Conservation (phyloP, 2,113 vertebrate genomes). For the Sylvicapra grimmia region DNA sequence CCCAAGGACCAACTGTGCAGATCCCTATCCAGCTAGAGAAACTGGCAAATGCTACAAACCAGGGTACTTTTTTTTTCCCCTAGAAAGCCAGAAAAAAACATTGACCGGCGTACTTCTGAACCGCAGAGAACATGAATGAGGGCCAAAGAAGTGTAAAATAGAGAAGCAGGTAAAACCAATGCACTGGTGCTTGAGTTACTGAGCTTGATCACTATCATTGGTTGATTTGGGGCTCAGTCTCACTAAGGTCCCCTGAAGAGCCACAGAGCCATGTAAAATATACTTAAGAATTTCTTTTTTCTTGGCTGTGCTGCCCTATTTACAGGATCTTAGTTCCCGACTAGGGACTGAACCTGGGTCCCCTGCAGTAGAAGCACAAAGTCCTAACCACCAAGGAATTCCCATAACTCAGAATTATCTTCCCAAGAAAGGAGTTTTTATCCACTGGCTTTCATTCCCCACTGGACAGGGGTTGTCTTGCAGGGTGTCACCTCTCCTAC, state of each 20-base stretch:
- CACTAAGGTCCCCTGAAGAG: not conserved
- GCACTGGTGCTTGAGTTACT: not conserved
- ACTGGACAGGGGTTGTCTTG: not conserved
- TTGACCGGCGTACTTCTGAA: not conserved
- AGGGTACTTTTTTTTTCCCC: not conserved
- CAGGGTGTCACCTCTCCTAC: not conserved
- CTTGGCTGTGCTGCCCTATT: not conserved
- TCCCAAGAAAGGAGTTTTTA: not conserved
- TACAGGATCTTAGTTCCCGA: not conserved
- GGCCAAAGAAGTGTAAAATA: not conserved
- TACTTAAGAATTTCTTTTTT: not conserved
- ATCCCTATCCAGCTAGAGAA: not conserved
- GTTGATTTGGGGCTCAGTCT: not conserved
- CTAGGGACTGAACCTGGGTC: not conserved
- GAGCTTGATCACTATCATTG: not conserved
- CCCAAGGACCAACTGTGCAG: not conserved
- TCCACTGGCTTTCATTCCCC: not conserved
- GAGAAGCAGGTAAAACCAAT: not conserved
- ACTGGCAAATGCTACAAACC: not conserved
- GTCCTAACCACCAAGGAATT: not conserved
- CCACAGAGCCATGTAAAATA: not conserved
- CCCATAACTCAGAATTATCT: not conserved
- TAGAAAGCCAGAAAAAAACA: not conserved
- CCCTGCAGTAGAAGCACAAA: not conserved
- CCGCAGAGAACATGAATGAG: not conserved